phyloP scores from a whole-genome alignment of 2,888 invertebrate genomes.

The Sminthurides aquaticus region DNA sequence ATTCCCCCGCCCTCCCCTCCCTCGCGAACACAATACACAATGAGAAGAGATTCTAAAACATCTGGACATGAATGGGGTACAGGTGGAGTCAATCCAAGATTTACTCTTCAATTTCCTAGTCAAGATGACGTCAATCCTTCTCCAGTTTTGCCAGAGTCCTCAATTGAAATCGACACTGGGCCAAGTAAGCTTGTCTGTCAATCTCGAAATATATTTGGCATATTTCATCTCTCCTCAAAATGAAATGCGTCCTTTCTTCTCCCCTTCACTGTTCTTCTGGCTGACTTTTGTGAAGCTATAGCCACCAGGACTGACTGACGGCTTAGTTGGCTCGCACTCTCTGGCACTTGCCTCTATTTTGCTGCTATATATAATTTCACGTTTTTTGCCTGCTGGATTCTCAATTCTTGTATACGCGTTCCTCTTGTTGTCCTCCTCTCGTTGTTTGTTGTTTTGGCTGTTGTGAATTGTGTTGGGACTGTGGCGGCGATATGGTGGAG shows the following conservation, averaged over 20 bases:
- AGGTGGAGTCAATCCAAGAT: slow-evolving; percentile 14
- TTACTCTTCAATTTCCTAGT: slow-evolving; percentile 18
- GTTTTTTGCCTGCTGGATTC: too few species aligned
- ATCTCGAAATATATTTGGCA: not conserved
- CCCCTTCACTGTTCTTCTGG: not conserved
- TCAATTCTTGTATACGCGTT: too few species aligned
- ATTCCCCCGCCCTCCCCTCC: not conserved
- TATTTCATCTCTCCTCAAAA: not conserved
- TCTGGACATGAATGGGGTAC: not conserved
- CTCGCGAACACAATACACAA: not conserved
- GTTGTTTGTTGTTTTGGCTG: too few species aligned
- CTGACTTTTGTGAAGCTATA: too few species aligned
- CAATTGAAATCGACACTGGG: slow-evolving; percentile 10
- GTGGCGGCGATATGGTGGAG: too few species aligned
- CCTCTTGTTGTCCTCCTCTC: too few species aligned
- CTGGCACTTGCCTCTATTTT: too few species aligned
- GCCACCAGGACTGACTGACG: too few species aligned
- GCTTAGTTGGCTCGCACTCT: too few species aligned
- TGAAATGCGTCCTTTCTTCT: not conserved
- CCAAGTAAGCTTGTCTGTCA: slow-evolving; percentile 6
- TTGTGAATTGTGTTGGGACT: too few species aligned
- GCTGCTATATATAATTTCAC: too few species aligned
- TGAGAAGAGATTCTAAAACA: not conserved
- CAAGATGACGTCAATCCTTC: slow-evolving; percentile 20
- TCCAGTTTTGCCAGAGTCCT: slow-evolving; percentile 1